Evolutionary conservation across 2,113 vertebrate species (phyloP).

Genomic region (Aviceda subcristata): DNA sequence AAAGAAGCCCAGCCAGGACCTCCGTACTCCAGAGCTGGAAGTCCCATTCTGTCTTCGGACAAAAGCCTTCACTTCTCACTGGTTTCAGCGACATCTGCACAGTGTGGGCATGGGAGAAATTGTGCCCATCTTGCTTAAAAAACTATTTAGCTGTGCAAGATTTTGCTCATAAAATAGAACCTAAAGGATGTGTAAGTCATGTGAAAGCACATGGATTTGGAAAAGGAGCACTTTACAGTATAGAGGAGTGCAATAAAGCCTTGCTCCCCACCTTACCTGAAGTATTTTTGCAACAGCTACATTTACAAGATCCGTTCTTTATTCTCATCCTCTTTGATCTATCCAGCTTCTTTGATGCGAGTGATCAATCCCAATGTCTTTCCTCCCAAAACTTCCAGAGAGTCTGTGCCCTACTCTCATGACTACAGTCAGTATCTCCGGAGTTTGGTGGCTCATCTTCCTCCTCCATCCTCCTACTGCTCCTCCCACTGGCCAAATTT

Average conservation of each 20-base stretch:
- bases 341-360: not conserved
- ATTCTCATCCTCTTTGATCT: conserved; percentile 25
- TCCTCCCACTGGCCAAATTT: not conserved
- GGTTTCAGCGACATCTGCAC: not conserved
- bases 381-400: not conserved
- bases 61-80: not conserved
- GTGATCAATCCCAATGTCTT: not conserved
- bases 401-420: not conserved
- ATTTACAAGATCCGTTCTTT: not conserved
- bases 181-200: not conserved
- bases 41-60: not conserved
- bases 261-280: not conserved
- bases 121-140: not conserved
- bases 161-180: not conserved
- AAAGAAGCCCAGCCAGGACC: not conserved
- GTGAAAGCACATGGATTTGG: not conserved
- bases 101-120: not conserved
- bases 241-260: not conserved
- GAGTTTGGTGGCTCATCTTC: not conserved
- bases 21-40: not conserved
- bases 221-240: not conserved
- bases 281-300: conserved; percentile 3
- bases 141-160: not conserved
- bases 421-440: not conserved
- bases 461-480: not conserved